Conservation (phyloP, 2,888 invertebrate genomes). For the Xestobium rufovillosum region DNA sequence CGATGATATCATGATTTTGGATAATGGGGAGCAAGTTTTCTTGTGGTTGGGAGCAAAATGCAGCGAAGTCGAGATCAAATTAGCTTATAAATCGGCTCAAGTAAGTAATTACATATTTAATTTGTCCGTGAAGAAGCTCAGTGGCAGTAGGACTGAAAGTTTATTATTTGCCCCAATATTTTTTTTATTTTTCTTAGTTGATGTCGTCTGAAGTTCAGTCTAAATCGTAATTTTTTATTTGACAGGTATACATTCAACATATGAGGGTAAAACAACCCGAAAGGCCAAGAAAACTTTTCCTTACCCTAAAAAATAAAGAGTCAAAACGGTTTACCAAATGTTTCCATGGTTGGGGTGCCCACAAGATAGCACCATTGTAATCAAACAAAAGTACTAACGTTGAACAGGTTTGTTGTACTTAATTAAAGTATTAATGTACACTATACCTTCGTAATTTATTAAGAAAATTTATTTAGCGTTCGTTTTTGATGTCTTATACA, state of each 20-base stretch:
- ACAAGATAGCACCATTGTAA: conserved; percentile 73
- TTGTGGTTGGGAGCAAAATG: conserved; percentile 95
- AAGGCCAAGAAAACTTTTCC: conserved; percentile 79
- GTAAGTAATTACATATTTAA: no score
- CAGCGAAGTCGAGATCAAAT: conserved; percentile 97
- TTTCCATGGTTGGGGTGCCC: conserved; percentile 97
- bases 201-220: no score
- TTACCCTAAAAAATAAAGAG: conserved; percentile 94
- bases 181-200: no score
- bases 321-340: conserved; percentile 92
- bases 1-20: conserved; percentile 99
- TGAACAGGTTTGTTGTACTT: no score
- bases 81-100: conserved; percentile 97
- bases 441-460: no score
- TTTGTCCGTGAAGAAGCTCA: no score
- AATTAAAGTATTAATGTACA: no score
- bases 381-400: conserved; percentile 4
- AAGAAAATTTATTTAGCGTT: no score
- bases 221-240: no score
- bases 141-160: no score
- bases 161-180: no score
- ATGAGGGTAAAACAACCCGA: conserved; percentile 92
- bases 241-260: conserved; percentile 99
- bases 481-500: no score
- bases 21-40: conserved; percentile 96